Conservation (phyloP, 2,888 invertebrate species). For the Trachelus tabidus region DNA sequence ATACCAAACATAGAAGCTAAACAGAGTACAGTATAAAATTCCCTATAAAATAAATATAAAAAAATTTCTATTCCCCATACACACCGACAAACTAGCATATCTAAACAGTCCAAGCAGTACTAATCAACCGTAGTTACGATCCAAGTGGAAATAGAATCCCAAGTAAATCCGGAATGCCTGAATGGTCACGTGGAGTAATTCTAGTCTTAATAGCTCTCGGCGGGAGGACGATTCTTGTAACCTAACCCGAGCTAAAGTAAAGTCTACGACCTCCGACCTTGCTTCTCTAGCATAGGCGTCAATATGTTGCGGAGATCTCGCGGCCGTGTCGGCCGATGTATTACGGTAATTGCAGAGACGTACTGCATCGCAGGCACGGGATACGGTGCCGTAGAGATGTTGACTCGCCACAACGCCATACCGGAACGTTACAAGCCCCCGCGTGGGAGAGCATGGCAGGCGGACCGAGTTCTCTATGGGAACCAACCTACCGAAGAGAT, state of each 20-base stretch:
- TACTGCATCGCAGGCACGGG: constrained; percentile 12
- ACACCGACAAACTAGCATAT: neutral
- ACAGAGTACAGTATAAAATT: neutral
- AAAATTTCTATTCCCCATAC: neutral
- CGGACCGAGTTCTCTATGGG: constrained; percentile 34
- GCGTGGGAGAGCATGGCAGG: constrained; percentile 56
- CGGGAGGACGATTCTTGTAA: constrained; percentile 18
- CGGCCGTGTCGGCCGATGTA: constrained; percentile 52
- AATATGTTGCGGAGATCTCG: constrained; percentile 30
- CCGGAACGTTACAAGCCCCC: constrained; percentile 46
- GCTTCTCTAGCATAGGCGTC: constrained; percentile 17
- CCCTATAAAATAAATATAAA: neutral
- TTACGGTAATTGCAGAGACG: constrained; percentile 55
- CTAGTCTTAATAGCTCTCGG: constrained; percentile 22
- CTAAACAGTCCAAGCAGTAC: neutral
- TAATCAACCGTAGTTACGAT: neutral
- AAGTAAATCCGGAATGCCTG: neutral
- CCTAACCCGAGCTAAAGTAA: constrained; percentile 13
- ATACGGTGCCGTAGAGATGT: constrained; percentile 30
- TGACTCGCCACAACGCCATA: constrained; percentile 43
- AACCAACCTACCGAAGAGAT: constrained; percentile 33
- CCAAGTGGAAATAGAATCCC: neutral
- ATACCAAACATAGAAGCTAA: neutral
- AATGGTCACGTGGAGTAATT: constrained; percentile 15
- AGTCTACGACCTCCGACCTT: constrained; percentile 19